These are phyloP conservation scores for Mythimna pallens DNA, from an alignment of 2,888 invertebrate species.

Conservation along the genomic window DNA sequence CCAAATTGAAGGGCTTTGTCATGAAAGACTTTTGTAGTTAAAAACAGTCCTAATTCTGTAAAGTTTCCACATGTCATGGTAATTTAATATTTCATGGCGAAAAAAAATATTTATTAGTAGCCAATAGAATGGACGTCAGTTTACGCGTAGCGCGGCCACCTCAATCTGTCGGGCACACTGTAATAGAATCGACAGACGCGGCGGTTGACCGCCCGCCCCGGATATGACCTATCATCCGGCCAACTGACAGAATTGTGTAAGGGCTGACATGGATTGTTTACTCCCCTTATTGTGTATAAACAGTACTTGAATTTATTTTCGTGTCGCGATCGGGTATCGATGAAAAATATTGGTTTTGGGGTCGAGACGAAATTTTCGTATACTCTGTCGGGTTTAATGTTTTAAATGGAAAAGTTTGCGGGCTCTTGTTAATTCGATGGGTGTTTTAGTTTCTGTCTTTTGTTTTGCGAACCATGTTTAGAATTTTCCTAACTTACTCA, in stretches of 20 bases:
- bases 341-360: conserved; percentile 63
- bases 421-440: conserved; percentile 22
- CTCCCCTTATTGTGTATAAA: conserved; percentile 79
- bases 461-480: not conserved
- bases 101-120: conserved; percentile 53
- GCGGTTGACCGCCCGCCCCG: conserved; percentile 81
- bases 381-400: conserved; percentile 37
- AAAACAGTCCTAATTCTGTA: not conserved
- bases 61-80: not conserved
- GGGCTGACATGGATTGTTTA: conserved; percentile 79
- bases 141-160: conserved; percentile 71
- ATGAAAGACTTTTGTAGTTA: too few relatives aligned
- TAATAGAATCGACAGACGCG: conserved; percentile 86
- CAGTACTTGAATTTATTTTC: conserved; percentile 75
- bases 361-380: conserved; percentile 51
- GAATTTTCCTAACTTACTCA: not conserved
- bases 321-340: conserved; percentile 64
- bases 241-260: conserved; percentile 81
- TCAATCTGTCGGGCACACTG: conserved; percentile 84
- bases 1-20: too few relatives aligned
- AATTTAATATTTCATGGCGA: conserved; percentile 13
- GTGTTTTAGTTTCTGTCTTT: conserved; percentile 10
- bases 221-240: conserved; percentile 87
- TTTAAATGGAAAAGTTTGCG: conserved; percentile 50
- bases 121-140: conserved; percentile 69